Evolutionary conservation across 2,113 vertebrate species (phyloP), one percentile per base, ranked within the genome.

Genomic region (Tichodroma muraria): DNA sequence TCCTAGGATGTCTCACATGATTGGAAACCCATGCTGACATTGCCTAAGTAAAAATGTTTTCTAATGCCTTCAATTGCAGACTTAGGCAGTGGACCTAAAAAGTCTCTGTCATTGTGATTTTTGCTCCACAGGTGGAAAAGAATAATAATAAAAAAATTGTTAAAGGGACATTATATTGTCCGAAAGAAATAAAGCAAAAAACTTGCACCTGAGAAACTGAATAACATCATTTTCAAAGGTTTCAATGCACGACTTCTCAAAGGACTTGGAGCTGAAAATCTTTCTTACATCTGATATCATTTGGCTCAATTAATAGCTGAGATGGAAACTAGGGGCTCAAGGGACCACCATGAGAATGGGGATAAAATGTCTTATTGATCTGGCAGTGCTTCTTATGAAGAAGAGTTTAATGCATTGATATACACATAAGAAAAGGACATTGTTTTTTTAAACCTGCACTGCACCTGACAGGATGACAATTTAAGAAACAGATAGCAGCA

Each of bases 341-440:
- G 92, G 68, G 94, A 95, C 56, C 40, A 80, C 61, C 76, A 96
- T 52, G 84, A 96, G 96, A 94, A 95, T 82, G 80, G 92, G 64
- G 90, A 90, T 88, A 89, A 97, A 97, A 97, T 94, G 81, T 95
- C 66, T 95, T 96, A 98, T 97, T 95, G 97, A 98, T 97, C 93
- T 81, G 75, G 60, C 37, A 64, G 9, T 38, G 84, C 11, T 90
- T 92, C 91, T 96, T 90, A 94, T 56, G 31, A 95, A 94, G 87
- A 93, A 65, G 52, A 93, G 22, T 94, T 96, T 83, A 96, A 94
- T 86, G 60, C 45, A 60, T 35, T 89, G 73, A 90, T 75, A 92
- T 69, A 85, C 85, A 84, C 78, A 50, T 60, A 88, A 95, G 70
- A 88, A 65, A 80, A 94, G 47, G 77, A 73, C 80, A 86, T n/a